Percentiles rank a stretch among this genome's conserved stretches.
Conservation (phyloP, 2,113 vertebrate genomes). For the Columbina picui region DNA sequence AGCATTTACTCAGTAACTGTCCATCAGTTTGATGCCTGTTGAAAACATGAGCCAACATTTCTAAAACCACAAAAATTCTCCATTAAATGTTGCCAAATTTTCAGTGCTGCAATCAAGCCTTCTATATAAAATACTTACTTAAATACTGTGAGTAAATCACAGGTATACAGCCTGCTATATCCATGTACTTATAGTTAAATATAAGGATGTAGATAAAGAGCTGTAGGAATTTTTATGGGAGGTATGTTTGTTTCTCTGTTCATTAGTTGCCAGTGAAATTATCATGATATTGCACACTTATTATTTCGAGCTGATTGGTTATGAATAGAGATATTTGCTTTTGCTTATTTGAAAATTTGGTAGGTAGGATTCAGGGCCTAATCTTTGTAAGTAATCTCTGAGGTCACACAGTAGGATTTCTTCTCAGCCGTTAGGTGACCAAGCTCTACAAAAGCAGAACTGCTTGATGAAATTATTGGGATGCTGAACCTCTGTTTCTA, state of each 20-base stretch:
- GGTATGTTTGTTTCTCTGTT: not conserved
- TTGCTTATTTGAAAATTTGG: not conserved
- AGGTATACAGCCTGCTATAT: not conserved
- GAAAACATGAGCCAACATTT: not conserved
- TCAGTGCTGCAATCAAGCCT: not conserved
- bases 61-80: not conserved
- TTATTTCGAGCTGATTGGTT: not conserved
- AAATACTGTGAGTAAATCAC: not conserved
- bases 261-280: not conserved
- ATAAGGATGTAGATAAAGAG: not conserved
- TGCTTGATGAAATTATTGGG: not conserved
- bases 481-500: not conserved
- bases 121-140: not conserved
- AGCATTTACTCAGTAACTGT: not conserved
- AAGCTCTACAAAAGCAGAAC: not conserved
- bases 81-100: not conserved
- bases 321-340: not conserved
- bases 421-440: not conserved
- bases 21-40: not conserved
- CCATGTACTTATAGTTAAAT: not conserved
- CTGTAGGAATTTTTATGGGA: not conserved
- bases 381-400: not conserved
- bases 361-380: not conserved
- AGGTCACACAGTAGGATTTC: not conserved
- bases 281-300: not conserved